A percentile compares a stretch with the other conserved stretches of the same genome.
Conservation (phyloP, 2,113 vertebrate species). For the Pomatorhinus ruficollis region DNA sequence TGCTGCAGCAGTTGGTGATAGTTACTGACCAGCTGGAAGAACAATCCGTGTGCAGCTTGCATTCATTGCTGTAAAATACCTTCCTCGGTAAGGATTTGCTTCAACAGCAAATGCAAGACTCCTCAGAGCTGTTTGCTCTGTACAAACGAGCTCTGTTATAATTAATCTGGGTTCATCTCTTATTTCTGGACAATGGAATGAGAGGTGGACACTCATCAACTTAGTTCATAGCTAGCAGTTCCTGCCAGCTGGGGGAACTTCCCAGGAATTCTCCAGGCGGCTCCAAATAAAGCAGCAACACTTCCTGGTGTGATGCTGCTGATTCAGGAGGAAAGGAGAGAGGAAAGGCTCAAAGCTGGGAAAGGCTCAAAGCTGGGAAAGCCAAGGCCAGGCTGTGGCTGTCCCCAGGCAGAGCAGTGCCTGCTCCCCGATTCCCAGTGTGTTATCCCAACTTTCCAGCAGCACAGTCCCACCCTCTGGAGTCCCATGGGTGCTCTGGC, state of each 20-base stretch:
- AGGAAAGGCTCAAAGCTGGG: background rate
- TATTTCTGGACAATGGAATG: background rate
- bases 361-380: background rate
- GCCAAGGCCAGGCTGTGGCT: background rate
- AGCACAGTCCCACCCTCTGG: background rate
- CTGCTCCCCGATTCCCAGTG: background rate
- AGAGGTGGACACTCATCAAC: background rate
- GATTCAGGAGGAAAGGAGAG: background rate
- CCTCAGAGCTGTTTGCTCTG: background rate
- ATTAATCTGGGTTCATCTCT: background rate
- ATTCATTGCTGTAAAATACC: background rate
- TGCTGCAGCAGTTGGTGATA: background rate
- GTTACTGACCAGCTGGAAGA: background rate
- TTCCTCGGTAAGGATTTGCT: background rate
- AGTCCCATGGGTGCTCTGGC: background rate
- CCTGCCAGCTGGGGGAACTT: background rate
- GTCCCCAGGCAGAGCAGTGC: background rate
- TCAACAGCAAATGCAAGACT: background rate
- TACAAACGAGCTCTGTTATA: background rate
- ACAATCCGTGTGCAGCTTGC: background rate
- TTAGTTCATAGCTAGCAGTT: accelerated
- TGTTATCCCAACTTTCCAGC: background rate
- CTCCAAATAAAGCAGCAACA: background rate
- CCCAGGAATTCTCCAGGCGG: background rate
- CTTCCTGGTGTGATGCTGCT: background rate